Conservation (phyloP, 2,888 invertebrate genomes). For the Eilema caniola region DNA sequence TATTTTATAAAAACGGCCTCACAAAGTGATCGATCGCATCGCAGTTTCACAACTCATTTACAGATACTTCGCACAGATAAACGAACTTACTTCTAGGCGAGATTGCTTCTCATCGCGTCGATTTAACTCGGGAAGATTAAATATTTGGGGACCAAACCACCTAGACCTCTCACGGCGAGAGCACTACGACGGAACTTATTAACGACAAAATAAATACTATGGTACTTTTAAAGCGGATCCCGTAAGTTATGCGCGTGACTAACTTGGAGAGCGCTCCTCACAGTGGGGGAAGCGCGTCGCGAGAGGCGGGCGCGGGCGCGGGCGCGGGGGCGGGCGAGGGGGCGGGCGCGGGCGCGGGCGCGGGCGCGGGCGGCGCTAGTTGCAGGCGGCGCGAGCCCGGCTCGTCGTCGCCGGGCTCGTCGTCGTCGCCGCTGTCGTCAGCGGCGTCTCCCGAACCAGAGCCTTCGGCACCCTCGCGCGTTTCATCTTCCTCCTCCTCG, state of each 20-base stretch:
- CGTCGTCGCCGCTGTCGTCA: slow-evolving; percentile 65
- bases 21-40: slow-evolving; percentile 25
- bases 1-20: slow-evolving; percentile 34
- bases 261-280: slow-evolving; percentile 37
- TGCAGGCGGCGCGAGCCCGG: slow-evolving; percentile 51
- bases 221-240: slow-evolving; percentile 80
- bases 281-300: slow-evolving; percentile 52
- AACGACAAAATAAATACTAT: slow-evolving; percentile 80
- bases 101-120: slow-evolving; percentile 49
- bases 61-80: slow-evolving; percentile 41
- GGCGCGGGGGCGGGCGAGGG: slow-evolving; percentile 35
- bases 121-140: slow-evolving; percentile 35
- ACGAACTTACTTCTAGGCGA: slow-evolving; percentile 48
- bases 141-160: slow-evolving; percentile 46
- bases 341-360: slow-evolving; percentile 33
- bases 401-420: slow-evolving; percentile 53
- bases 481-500: slow-evolving; percentile 81
- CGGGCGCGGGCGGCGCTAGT: slow-evolving; percentile 43
- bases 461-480: slow-evolving; percentile 65
- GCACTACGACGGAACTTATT: slow-evolving; percentile 70
- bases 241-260: slow-evolving; percentile 70
- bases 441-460: slow-evolving; percentile 67
- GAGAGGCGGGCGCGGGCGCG: slow-evolving; percentile 39
- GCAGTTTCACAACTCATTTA: slow-evolving; percentile 29
- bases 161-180: slow-evolving; percentile 33